Evolutionary conservation across 2,113 vertebrate species (phyloP).

Genomic region (Syrrhaptes paradoxus): DNA sequence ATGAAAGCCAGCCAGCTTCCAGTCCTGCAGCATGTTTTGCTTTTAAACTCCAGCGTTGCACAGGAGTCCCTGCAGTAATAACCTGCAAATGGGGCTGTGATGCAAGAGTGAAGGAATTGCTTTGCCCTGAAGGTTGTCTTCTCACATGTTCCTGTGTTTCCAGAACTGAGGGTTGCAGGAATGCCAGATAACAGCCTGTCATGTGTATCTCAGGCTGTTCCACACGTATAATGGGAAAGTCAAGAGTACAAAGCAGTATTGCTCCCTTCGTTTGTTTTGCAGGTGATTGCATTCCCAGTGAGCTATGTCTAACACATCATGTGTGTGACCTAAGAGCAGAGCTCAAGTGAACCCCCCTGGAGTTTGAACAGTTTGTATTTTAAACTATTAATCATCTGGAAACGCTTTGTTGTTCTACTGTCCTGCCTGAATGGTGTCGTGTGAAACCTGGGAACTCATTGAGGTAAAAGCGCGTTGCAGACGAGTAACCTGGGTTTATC

Average conservation of each 20-base stretch:
- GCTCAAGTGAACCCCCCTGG: neutral
- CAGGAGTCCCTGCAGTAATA: neutral
- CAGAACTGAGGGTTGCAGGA: neutral
- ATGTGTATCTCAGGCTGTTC: neutral
- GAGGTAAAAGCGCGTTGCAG: neutral
- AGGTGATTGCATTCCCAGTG: neutral
- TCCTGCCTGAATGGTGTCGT: neutral
- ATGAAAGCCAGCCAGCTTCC: neutral
- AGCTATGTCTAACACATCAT: neutral
- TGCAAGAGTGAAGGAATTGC: neutral
- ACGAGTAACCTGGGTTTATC: neutral
- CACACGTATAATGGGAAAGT: neutral
- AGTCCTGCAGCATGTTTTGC: neutral
- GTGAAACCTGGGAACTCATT: neutral
- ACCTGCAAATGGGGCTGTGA: neutral
- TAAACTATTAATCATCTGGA: neutral
- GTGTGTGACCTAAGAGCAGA: neutral
- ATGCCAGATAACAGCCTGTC: accelerated
- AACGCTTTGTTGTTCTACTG: neutral
- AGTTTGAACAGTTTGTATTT: neutral
- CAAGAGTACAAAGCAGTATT: neutral
- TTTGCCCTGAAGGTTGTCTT: neutral
- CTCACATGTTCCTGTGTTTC: neutral
- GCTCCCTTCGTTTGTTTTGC: neutral
- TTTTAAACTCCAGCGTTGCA: neutral